Base-by-base conservation (phyloP, 2,888 invertebrate genomes). In the Caenorhabditis sulstoni region DNA sequence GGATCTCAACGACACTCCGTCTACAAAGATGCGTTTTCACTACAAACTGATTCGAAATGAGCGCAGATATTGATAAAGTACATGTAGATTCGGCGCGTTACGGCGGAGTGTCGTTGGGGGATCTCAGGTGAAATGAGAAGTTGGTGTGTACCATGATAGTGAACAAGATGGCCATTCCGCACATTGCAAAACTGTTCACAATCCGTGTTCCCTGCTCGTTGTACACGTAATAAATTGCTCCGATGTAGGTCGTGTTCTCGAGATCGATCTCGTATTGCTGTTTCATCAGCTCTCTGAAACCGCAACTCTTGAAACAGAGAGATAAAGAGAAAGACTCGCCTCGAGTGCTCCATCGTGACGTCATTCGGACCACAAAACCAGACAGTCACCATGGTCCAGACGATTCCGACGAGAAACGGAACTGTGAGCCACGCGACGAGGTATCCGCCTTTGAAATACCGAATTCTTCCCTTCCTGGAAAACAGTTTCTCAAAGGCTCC, bases 61-160 rank as follows among this genome's bases (percentile, higher is more conserved):
- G n/a, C n/a, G n/a, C n/a, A n/a, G n/a, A n/a, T n/a, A 7, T 29
- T 29, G 29, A 29, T 29, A 29, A 49, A 39, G 22, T n/a, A n/a
- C n/a, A n/a, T n/a, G n/a, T n/a, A n/a, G n/a, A n/a, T n/a, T n/a
- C n/a, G n/a, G n/a, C n/a, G n/a, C n/a, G n/a, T n/a, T n/a, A n/a
- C n/a, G n/a, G n/a, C n/a, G n/a, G n/a, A n/a, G n/a, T n/a, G n/a
- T n/a, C n/a, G n/a, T n/a, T n/a, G n/a, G n/a, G n/a, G n/a, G n/a
- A n/a, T n/a, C n/a, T n/a, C n/a, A n/a, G n/a, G n/a, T n/a, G n/a
- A n/a, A n/a, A n/a, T n/a, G n/a, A n/a, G n/a, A n/a, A n/a, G n/a
- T n/a, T n/a, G n/a, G n/a, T n/a, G n/a, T n/a, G n/a, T 8, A 64
- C 66, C 68, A 76, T 76, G 16, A 68, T 76, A 12, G 57, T 23